Base-by-base conservation (phyloP, 2,888 invertebrate species). In the Operophtera brumata region DNA sequence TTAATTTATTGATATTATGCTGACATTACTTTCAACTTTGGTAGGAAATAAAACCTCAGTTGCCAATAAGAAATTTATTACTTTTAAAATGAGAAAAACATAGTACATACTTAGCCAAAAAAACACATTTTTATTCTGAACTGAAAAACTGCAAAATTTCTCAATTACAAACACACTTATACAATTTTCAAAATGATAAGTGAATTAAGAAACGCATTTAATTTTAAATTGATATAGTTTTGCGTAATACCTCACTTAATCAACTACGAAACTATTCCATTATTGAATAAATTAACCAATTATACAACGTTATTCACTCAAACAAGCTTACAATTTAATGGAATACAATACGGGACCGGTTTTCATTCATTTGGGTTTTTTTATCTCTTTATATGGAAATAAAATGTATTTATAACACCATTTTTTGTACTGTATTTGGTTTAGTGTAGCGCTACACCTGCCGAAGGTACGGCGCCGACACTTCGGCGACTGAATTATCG, bases 51-150 rank as follows among this genome's bases (percentile, higher is more conserved):
- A 55, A 57, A 51, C 41, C 32, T 40, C 13, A 34, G 28, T 54
- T 75, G 80, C 80, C 80, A 82, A 83, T 84, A 78, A 83, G 80
- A 81, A 64, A 70, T 84, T 80, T 85, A 82, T 79, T 83, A 77
- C 70, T 74, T 70, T 64, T 42, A 59, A 50, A 80, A 79, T 72
- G 75, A 78, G 67, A 78, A 76, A 82, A 84, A 82, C 77, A 77
- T 76, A 72, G 75, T 87, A 87, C 86, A 84, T 88, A 87, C 80
- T 80, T 80, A 79, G n/a, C 73, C 77, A 82, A 83, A 20, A 55
- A 81, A 78, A 68, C 77, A 79, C 72, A 78, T 67, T 64, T 70
- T 70, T 60, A 72, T 76, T 78, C 60, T 59, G 68, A 77, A 69
- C 70, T 71, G 66, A 70, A 20, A 20, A 20, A 20, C 68, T 68